These are phyloP conservation scores for Geopemphigus sp. DNA, from an alignment of 1,140 invertebrate genomes.

Conservation along the genomic window DNA sequence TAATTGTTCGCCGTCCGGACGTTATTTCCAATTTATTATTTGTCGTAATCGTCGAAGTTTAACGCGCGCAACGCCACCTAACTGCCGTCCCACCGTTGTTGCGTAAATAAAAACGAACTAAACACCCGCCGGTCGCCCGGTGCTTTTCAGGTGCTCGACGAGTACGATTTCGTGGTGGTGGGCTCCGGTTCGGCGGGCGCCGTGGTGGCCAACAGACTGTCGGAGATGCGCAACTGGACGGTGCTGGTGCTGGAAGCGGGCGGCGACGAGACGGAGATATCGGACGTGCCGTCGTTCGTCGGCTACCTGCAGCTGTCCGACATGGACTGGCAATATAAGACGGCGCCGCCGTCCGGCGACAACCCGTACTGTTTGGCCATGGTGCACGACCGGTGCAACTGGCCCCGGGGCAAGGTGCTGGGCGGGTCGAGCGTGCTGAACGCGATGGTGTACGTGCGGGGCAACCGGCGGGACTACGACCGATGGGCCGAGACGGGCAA, in stretches of 20 bases:
- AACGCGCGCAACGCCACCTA: no score
- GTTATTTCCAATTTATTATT: no score
- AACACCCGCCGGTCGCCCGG: no score
- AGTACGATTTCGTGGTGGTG: conserved; percentile 81
- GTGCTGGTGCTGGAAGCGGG: conserved; percentile 82
- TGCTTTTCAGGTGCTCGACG: conserved; percentile 63
- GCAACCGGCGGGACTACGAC: conserved; percentile 88
- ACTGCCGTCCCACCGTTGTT: no score
- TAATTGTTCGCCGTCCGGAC: no score
- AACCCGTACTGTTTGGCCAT: conserved; percentile 76
- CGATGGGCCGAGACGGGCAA: conserved; percentile 85
- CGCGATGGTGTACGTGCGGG: conserved; percentile 92
- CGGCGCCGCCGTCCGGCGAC: conserved; percentile 66
- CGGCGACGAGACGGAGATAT: conserved; percentile 76
- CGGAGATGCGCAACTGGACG: conserved; percentile 74
- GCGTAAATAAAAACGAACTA: no score
- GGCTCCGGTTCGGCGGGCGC: conserved; percentile 90
- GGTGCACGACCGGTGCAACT: conserved; percentile 79
- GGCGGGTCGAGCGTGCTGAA: conserved; percentile 94
- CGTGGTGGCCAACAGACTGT: conserved; percentile 85
- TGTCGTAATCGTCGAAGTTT: no score
- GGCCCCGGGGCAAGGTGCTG: conserved; percentile 82
- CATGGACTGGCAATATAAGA: conserved; percentile 91
- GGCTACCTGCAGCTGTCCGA: conserved; percentile 75
- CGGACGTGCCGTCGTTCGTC: conserved; percentile 72